phyloP scores from a whole-genome alignment of 2,888 invertebrate species.

The Orthonevra nobilis region DNA sequence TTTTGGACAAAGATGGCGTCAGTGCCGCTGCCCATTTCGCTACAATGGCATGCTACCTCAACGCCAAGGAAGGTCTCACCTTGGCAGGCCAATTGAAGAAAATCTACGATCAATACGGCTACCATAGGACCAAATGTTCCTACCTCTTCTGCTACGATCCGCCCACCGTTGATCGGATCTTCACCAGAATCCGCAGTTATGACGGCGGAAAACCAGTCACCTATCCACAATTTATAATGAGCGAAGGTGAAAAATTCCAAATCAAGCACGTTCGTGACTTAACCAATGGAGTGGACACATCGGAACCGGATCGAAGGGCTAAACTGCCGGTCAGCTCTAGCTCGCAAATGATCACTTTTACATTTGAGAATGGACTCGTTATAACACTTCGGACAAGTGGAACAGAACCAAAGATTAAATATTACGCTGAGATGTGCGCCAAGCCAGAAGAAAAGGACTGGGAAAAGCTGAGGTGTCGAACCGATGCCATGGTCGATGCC shows the following conservation, averaged over 20 bases:
- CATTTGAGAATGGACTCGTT: slow-evolving; percentile 91
- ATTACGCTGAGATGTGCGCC: slow-evolving; percentile 95
- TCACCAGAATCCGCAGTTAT: slow-evolving; percentile 90
- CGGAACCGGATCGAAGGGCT: slow-evolving; percentile 85
- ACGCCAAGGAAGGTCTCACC: slow-evolving; percentile 82
- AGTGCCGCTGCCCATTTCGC: slow-evolving; percentile 91
- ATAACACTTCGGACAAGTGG: slow-evolving; percentile 97
- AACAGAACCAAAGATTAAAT: slow-evolving; percentile 99
- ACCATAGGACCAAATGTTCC: slow-evolving; percentile 92
- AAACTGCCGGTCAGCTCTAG: slow-evolving; percentile 85
- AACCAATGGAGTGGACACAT: slow-evolving; percentile 87
- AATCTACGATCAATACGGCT: slow-evolving; percentile 92
- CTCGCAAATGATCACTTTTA: slow-evolving; percentile 96
- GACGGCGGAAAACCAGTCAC: slow-evolving; percentile 80
- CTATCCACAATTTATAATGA: slow-evolving; percentile 86
- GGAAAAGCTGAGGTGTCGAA: slow-evolving; percentile 82
- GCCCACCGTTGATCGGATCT: slow-evolving; percentile 86
- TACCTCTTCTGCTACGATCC: slow-evolving; percentile 94
- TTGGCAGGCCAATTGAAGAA: slow-evolving; percentile 85
- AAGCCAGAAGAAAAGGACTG: slow-evolving; percentile 85
- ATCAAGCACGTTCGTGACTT: slow-evolving; percentile 91
- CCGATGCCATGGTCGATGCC: slow-evolving; percentile 88
- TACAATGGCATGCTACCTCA: slow-evolving; percentile 87
- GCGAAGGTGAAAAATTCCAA: slow-evolving; percentile 83
- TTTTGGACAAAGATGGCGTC: slow-evolving; percentile 98